These are phyloP conservation scores for Neoascia interrupta DNA, from an alignment of 2,888 invertebrate genomes.

Conservation along the genomic window DNA sequence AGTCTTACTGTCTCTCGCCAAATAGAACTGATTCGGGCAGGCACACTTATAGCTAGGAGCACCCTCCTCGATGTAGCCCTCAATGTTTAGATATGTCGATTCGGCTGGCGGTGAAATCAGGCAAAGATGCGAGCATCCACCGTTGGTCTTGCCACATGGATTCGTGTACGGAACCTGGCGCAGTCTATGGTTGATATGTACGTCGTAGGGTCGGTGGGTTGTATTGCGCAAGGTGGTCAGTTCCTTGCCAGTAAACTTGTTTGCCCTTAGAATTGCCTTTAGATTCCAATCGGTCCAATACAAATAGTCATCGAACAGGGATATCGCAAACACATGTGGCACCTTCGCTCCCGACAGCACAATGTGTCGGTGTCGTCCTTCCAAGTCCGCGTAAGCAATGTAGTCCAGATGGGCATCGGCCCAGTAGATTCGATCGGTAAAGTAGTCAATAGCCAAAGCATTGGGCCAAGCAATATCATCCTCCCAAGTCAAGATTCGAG, in stretches of 20 bases:
- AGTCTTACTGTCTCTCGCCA: slow-evolving; percentile 89
- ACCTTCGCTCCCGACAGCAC: slow-evolving; percentile 90
- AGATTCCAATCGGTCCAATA: slow-evolving; percentile 99
- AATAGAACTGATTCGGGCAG: slow-evolving; percentile 96
- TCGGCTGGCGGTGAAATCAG: slow-evolving; percentile 91
- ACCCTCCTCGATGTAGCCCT: slow-evolving; percentile 90
- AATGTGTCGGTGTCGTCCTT: slow-evolving; percentile 92
- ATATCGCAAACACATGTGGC: slow-evolving; percentile 97
- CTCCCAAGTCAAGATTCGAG: slow-evolving; percentile 93
- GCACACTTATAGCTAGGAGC: slow-evolving; percentile 90
- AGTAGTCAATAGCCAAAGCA: slow-evolving; percentile 97
- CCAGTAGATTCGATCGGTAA: slow-evolving; percentile 97
- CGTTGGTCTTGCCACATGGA: slow-evolving; percentile 95
- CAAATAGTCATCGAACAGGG: slow-evolving; percentile 94
- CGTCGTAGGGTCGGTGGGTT: slow-evolving; percentile 96
- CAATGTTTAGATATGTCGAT: slow-evolving; percentile 87
- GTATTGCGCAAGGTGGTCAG: slow-evolving; percentile 90
- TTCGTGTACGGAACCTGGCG: slow-evolving; percentile 91
- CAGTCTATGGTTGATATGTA: slow-evolving; percentile 94
- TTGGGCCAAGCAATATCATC: slow-evolving; percentile 99
- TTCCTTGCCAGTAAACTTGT: slow-evolving; percentile 93
- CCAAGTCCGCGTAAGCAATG: slow-evolving; percentile 95
- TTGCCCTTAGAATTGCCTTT: slow-evolving; percentile 93
- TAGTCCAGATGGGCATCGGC: slow-evolving; percentile 99
- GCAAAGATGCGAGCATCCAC: slow-evolving; percentile 97